These are phyloP conservation scores for Anoncus sp. DNA, from an alignment of 2,888 invertebrate species.

Conservation along the genomic window DNA sequence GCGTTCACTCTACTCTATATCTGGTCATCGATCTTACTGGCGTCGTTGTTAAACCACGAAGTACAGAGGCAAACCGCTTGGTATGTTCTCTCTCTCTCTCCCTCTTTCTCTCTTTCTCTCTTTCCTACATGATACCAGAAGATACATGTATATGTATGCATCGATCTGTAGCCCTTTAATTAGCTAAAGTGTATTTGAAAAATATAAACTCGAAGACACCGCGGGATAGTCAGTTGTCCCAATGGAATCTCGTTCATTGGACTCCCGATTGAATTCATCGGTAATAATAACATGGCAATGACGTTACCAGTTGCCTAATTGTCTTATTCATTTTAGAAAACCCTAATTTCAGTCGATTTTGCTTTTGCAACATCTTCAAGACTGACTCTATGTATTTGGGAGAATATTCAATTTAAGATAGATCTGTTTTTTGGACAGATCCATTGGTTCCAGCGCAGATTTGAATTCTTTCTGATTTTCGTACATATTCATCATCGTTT, in stretches of 20 bases:
- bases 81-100: conserved; percentile 25
- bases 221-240: conserved; percentile 15
- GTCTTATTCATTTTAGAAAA: too few relatives aligned
- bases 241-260: conserved; percentile 25
- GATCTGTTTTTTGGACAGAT: too few relatives aligned
- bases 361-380: too few relatives aligned
- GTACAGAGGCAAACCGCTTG: conserved; percentile 37
- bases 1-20: conserved; percentile 62
- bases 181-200: conserved; percentile 59
- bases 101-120: conserved; percentile 19
- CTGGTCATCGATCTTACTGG: conserved; percentile 62
- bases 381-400: too few relatives aligned
- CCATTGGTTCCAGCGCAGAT: too few relatives aligned
- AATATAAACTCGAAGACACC: conserved; percentile 34
- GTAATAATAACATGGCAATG: too few relatives aligned
- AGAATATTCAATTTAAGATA: too few relatives aligned
- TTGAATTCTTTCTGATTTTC: too few relatives aligned
- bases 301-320: too few relatives aligned
- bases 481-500: too few relatives aligned
- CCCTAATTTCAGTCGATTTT: too few relatives aligned
- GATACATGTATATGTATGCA: too few relatives aligned
- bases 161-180: conserved; percentile 43
- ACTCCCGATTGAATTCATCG: conserved; percentile 45
- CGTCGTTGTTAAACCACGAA: conserved; percentile 59
- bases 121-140: background rate